phyloP scores from a whole-genome alignment of 1,140 invertebrate species.

The Conus ventricosus region DNA sequence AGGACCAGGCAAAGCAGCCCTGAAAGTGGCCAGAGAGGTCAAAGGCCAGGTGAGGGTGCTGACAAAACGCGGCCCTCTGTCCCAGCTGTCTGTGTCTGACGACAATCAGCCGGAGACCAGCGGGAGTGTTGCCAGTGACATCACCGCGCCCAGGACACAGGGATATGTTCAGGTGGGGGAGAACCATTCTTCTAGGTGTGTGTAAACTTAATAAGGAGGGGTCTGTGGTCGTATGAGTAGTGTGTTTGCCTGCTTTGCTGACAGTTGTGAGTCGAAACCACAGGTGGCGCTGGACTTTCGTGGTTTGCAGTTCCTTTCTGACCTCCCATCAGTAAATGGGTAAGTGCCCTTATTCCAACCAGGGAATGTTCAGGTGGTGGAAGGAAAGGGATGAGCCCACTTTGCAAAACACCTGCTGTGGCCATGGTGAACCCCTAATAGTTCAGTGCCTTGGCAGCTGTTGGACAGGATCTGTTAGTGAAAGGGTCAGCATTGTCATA shows the following conservation, averaged over 20 bases:
- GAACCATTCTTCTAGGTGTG: background rate
- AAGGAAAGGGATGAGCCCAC: too few relatives aligned
- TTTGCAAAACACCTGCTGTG: too few relatives aligned
- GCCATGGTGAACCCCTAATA: too few relatives aligned
- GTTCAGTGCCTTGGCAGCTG: too few relatives aligned
- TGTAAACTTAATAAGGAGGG: background rate
- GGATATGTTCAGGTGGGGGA: slow-evolving; percentile 7
- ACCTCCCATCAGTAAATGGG: too few relatives aligned
- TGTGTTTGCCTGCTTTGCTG: background rate
- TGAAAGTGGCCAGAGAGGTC: slow-evolving; percentile 47
- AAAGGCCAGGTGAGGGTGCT: slow-evolving; percentile 46
- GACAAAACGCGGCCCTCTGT: background rate
- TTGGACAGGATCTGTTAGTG: too few relatives aligned
- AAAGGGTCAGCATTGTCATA: too few relatives aligned
- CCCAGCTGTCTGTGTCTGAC: background rate
- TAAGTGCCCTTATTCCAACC: too few relatives aligned
- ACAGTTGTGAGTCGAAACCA: too few relatives aligned
- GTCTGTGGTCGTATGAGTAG: background rate
- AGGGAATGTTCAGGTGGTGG: too few relatives aligned
- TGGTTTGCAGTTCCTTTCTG: too few relatives aligned
- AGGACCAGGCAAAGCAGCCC: slow-evolving; percentile 47
- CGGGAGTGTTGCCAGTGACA: background rate
- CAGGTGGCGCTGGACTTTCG: too few relatives aligned
- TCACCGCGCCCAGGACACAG: background rate
- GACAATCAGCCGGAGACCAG: background rate